These are phyloP conservation scores for Rapana venosa DNA, from an alignment of 2,888 invertebrate species.

Conservation along the genomic window DNA sequence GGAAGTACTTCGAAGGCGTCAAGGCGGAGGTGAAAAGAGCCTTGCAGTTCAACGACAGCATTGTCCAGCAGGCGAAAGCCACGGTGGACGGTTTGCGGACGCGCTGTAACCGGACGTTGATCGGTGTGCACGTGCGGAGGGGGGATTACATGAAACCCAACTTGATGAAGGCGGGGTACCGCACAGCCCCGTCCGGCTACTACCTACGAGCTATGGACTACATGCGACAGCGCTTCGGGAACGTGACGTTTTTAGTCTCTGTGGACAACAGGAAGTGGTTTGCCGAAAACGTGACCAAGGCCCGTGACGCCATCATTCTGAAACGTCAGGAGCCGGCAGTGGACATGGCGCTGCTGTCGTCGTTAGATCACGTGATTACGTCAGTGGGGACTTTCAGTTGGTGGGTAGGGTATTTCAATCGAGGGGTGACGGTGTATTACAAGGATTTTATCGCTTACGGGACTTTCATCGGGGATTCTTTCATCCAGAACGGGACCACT, in stretches of 20 bases:
- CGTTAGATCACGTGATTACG: constrained; percentile 62
- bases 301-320: constrained; percentile 26
- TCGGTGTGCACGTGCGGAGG: constrained; percentile 13
- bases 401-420: constrained; percentile 59
- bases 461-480: not conserved
- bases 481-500: constrained; percentile 2
- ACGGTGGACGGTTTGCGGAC: not conserved
- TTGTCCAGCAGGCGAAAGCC: not conserved
- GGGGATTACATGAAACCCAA: not conserved
- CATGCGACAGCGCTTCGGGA: constrained; percentile 50
- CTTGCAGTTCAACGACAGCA: not conserved
- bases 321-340: constrained; percentile 47
- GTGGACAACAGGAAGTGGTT: constrained; percentile 57
- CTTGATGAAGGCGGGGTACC: constrained; percentile 43
- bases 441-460: constrained; percentile 42
- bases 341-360: constrained; percentile 58
- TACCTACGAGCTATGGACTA: constrained; percentile 53
- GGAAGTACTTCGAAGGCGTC: not conserved
- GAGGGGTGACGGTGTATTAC: constrained; percentile 56
- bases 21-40: not conserved
- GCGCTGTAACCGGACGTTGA: not conserved
- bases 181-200: constrained; percentile 53
- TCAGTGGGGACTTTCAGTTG: constrained; percentile 64
- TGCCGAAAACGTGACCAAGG: constrained; percentile 44
- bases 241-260: constrained; percentile 55